phyloP scores from a whole-genome alignment of 2,888 invertebrate species.

The Tenthredo livida region DNA sequence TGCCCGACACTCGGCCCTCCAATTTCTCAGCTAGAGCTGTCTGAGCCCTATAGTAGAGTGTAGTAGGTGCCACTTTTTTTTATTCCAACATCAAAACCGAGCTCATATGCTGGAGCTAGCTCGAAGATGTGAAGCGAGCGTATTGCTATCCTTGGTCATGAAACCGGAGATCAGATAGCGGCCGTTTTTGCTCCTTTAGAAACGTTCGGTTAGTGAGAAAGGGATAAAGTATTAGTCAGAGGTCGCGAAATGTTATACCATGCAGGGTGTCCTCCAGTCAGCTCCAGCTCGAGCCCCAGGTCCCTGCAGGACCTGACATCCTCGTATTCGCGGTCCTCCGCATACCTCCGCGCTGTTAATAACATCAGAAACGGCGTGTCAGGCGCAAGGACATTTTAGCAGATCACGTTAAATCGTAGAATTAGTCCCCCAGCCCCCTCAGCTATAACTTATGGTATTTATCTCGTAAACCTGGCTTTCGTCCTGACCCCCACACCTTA shows the following conservation, averaged over 20 bases:
- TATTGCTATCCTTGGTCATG: slow-evolving; percentile 27
- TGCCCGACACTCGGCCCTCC: slow-evolving; percentile 48
- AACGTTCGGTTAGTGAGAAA: not conserved
- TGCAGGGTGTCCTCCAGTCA: not conserved
- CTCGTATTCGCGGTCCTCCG: slow-evolving; percentile 4
- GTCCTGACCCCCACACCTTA: slow-evolving; percentile 68
- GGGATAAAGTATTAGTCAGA: slow-evolving; percentile 42
- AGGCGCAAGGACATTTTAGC: slow-evolving; percentile 63
- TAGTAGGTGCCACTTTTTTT: slow-evolving; percentile 22
- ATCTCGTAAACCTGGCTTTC: slow-evolving; percentile 70
- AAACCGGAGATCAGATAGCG: slow-evolving; percentile 45
- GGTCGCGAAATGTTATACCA: slow-evolving; percentile 43
- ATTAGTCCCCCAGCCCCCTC: slow-evolving; percentile 62
- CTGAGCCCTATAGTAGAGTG: slow-evolving; percentile 21
- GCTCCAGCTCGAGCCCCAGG: not conserved
- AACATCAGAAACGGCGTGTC: slow-evolving; percentile 36
- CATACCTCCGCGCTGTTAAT: slow-evolving; percentile 40
- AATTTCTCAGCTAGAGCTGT: slow-evolving; percentile 44
- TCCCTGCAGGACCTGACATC: slow-evolving; percentile 16
- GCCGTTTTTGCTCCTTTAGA: slow-evolving; percentile 5
- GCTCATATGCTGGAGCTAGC: not conserved
- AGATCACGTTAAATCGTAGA: slow-evolving; percentile 73
- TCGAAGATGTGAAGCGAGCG: not conserved
- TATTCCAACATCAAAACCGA: slow-evolving; percentile 21
- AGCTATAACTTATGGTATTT: slow-evolving; percentile 72